Percentiles rank a stretch among this genome's conserved stretches.
These are phyloP conservation scores for Macrostomum lignano DNA, from an alignment of 1,140 invertebrate genomes.

Conservation along the genomic window DNA sequence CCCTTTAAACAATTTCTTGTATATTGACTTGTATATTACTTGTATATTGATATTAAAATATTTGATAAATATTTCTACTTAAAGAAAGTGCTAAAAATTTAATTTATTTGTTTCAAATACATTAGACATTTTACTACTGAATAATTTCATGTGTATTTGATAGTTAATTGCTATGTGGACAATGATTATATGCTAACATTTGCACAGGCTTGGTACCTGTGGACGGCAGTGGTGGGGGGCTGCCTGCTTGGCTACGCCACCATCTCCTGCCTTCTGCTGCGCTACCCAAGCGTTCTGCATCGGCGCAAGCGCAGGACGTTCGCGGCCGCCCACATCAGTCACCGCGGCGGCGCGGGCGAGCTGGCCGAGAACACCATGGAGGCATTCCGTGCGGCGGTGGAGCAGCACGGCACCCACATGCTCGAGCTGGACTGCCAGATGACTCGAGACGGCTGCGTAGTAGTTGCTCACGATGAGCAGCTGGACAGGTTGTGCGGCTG, in stretches of 20 bases:
- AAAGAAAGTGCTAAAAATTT: no score
- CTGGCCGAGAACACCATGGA: constrained; percentile 18
- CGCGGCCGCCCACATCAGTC: constrained; percentile 38
- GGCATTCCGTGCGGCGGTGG: constrained; percentile 15
- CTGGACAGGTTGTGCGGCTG: no score
- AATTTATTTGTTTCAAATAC: no score
- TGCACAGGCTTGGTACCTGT: no score
- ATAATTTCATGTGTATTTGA: no score
- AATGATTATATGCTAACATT: no score
- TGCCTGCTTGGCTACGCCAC: constrained; percentile 36
- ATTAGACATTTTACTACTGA: no score
- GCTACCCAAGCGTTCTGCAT: constrained; percentile 37
- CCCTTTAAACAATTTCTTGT: no score
- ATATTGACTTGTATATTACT: no score
- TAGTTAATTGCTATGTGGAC: no score
- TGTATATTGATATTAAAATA: no score
- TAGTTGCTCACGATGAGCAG: constrained; percentile 40
- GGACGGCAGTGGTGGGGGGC: constrained; percentile 31
- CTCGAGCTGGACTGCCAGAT: constrained; percentile 43
- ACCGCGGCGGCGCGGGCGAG: constrained; percentile 33
- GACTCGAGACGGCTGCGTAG: constrained; percentile 39
- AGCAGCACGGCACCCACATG: constrained; percentile 39
- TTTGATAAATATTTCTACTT: no score
- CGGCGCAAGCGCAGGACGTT: constrained; percentile 38
- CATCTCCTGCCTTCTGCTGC: constrained; percentile 37